phyloP scores from a whole-genome alignment of 2,888 invertebrate species.

The Nomada fabriciana region DNA sequence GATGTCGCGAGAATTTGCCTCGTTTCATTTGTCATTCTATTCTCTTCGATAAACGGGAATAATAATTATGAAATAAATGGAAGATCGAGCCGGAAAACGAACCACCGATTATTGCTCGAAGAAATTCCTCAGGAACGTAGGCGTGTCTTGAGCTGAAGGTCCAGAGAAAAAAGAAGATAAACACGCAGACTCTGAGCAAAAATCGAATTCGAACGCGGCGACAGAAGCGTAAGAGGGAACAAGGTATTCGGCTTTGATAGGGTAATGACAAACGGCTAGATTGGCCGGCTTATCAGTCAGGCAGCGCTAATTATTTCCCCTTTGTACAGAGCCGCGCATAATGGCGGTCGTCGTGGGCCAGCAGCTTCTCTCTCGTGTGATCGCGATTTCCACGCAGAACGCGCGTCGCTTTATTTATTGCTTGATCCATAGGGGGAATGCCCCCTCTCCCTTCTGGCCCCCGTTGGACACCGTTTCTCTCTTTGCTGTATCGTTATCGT shows the following conservation, averaged over 20 bases:
- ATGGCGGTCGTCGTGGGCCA: conserved; percentile 63
- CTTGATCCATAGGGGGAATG: conserved; percentile 27
- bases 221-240: neutral
- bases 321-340: conserved; percentile 80
- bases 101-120: conserved; percentile 70
- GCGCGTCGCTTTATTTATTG: conserved; percentile 63
- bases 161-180: conserved; percentile 41
- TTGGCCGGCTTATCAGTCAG: conserved; percentile 79
- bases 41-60: conserved; percentile 57
- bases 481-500: conserved; percentile 52
- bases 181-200: conserved; percentile 3
- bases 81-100: conserved; percentile 11
- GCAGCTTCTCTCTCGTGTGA: conserved; percentile 45
- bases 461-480: conserved; percentile 58
- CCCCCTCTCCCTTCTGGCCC: neutral
- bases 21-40: too few relatives aligned
- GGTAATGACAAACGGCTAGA: conserved; percentile 84
- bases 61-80: conserved; percentile 76
- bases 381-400: conserved; percentile 59
- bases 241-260: conserved; percentile 79
- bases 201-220: neutral
- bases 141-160: conserved; percentile 66
- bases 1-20: too few relatives aligned
- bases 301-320: conserved; percentile 82
- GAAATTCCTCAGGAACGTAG: conserved; percentile 73